A percentile compares a stretch with the other conserved stretches of the same genome.
Evolutionary conservation across 2,797 vertebrate species (phyloP).

Genomic region (Pseudotriccus pelzelni): DNA sequence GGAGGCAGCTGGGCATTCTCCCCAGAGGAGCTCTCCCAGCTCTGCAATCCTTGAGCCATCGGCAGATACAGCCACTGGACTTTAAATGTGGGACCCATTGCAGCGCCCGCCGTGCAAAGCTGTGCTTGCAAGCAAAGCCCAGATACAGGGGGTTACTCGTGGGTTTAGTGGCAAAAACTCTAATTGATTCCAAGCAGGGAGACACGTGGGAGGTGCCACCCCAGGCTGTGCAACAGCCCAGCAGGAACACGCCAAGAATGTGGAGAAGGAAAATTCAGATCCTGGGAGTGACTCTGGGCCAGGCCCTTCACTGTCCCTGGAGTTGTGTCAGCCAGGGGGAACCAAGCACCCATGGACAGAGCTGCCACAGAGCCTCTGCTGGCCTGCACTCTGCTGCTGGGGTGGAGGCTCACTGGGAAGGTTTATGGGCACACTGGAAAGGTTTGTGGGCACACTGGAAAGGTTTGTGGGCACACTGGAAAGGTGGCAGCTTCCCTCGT

Average conservation of each 20-base stretch:
- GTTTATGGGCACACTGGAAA: neutral
- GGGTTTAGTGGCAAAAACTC: neutral
- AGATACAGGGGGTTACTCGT: accelerated
- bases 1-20: neutral
- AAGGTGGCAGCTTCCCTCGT: neutral
- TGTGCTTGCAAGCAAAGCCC: neutral
- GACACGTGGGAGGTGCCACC: neutral
- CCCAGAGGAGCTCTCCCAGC: neutral
- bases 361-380: neutral
- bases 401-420: neutral
- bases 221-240: neutral
- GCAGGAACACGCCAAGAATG: neutral
- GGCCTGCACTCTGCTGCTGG: neutral
- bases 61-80: neutral
- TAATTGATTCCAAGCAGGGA: neutral
- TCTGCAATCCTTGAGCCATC: neutral
- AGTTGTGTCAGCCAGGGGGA: neutral
- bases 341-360: accelerated
- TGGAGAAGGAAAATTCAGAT: neutral
- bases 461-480: neutral
- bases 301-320: neutral
- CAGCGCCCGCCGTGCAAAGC: neutral
- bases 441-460: neutral
- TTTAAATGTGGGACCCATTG: accelerated
- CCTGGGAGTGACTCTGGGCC: neutral